Evolutionary conservation across 1,140 invertebrate species (phyloP).

Genomic region (Cherax quadricarinatus): DNA sequence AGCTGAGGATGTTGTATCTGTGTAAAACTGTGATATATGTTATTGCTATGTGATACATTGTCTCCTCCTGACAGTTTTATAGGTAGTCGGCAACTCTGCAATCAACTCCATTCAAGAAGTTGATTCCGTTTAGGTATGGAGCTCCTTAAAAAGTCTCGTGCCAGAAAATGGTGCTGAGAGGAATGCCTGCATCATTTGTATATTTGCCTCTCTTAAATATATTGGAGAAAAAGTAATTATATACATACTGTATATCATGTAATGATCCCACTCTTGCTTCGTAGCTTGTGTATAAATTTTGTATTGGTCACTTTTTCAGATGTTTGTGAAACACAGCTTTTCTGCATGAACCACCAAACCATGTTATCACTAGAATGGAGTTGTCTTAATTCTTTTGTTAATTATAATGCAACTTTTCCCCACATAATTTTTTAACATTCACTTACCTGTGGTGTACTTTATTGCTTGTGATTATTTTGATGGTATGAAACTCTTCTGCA

Average conservation of each 20-base stretch:
- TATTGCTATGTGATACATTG: constrained; percentile 21
- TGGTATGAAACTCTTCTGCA: neutral
- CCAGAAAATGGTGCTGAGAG: constrained; percentile 10
- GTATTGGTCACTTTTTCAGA: neutral
- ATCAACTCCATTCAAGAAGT: constrained; percentile 51
- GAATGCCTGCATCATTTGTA: constrained; percentile 11
- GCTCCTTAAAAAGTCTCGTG: neutral
- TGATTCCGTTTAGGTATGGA: constrained; percentile 51
- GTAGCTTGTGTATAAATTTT: constrained; percentile 9
- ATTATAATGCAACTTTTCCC: neutral
- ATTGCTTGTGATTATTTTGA: neutral
- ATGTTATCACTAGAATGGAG: neutral
- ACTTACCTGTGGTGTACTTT: neutral
- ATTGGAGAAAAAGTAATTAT: constrained; percentile 12
- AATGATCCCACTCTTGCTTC: neutral
- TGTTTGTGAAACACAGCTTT: constrained; percentile 1
- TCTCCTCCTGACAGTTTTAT: constrained; percentile 51
- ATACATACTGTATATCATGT: neutral
- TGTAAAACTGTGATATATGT: constrained; percentile 1
- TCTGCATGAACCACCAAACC: neutral
- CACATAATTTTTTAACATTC: neutral
- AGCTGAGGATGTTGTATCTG: neutral
- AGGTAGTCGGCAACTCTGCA: constrained; percentile 46
- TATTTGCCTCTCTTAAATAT: constrained; percentile 2
- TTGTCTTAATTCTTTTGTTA: neutral